Conservation (phyloP, 2,797 vertebrate genomes). For the Microctenopoma lineatum region DNA sequence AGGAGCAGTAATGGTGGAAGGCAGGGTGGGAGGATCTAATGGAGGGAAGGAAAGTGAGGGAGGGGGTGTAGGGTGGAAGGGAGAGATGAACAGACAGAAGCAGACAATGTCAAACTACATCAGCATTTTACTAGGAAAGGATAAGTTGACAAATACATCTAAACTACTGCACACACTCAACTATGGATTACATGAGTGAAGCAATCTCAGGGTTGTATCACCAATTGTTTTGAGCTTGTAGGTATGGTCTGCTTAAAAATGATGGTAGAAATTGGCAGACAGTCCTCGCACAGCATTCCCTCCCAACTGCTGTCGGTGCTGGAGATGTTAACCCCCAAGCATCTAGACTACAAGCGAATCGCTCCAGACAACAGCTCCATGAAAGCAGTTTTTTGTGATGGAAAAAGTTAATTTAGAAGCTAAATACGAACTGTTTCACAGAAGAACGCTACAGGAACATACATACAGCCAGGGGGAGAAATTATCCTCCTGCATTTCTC, state of each 20-base stretch:
- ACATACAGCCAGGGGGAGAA: no score
- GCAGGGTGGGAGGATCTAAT: conserved; percentile 99
- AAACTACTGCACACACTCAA: conserved; percentile 51
- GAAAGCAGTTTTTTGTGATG: no score
- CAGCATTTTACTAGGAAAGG: conserved; percentile 77
- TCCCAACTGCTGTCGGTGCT: no score
- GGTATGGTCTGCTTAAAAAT: neutral
- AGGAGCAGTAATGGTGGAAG: conserved; percentile 91
- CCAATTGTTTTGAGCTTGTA: neutral
- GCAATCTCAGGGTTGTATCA: conserved; percentile 47
- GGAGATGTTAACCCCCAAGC: no score
- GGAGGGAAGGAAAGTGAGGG: conserved; percentile 88
- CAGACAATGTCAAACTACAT: conserved; percentile 95
- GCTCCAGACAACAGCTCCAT: no score
- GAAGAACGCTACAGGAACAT: no score
- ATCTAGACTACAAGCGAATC: no score
- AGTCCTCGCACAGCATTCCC: no score
- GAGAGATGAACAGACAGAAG: conserved; percentile 93
- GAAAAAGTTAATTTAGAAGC: no score
- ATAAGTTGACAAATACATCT: conserved; percentile 61
- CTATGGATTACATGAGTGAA: conserved; percentile 34
- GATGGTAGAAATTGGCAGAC: neutral
- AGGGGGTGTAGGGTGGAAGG: conserved; percentile 61
- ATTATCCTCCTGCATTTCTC: no score
- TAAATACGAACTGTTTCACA: no score